Base-by-base conservation (phyloP, 1,140 invertebrate genomes). In the Caenorhabditis remanei region DNA sequence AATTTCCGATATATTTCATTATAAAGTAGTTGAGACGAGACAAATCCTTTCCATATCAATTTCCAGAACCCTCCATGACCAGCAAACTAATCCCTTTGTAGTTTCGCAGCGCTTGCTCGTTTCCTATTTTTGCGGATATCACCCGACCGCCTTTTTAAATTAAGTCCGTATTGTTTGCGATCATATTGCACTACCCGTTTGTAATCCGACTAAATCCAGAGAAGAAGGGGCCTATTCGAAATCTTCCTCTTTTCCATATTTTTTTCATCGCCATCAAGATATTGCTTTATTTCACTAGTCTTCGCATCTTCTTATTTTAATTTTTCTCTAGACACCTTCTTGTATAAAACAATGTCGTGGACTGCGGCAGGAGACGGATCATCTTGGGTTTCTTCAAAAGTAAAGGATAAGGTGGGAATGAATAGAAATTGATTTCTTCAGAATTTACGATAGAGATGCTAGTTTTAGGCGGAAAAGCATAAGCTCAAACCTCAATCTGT, bases 401-500 rank as follows among this genome's bases (percentile, higher is more conserved):
- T 50, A 11, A 79, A 79, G 46, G 71, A 21, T 21, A n/a, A 50
- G 46, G 71, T 50, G 8, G n/a, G 19, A 50, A 9, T 9, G 41
- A 75, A 46, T 75, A n/a, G 46, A 24, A n/a, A 13, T 24, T 79
- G n/a, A 50, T 79, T 58, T 5, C 6, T n/a, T 19, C 55, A 19
- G 4, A n/a, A 58, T 32, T 32, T 32, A 32, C 32, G 32, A 2
- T 1, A 32, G 32, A 58, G 1, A 53, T 0, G 16, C 19, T n/a
- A 58, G 46, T 46, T 79, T 79, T 9, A 79, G 71, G 46, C 46
- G 46, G 71, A 79, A 50, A 79, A 79, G 71, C 71, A 79, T 79
- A 79, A 79, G 46, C 71, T 79, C 71, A 79, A 79, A 50, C 71
- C 71, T 79, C 71, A 79, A 24, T 79, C 71, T 79, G 71, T 79